phyloP scores from a whole-genome alignment of 2,113 vertebrate genomes.

The Centropristis striata region DNA sequence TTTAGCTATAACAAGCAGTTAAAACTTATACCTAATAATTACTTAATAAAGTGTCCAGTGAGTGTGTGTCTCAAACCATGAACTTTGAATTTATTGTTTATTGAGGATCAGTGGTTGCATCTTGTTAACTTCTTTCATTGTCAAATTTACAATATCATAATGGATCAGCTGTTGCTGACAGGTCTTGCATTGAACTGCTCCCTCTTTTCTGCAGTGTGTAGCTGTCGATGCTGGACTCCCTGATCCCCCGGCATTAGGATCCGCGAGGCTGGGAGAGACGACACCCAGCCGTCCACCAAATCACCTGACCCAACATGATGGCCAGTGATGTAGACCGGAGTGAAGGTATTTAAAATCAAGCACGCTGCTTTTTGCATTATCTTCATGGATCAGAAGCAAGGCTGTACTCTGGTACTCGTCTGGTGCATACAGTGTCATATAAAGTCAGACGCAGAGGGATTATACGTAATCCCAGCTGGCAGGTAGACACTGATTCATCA shows the following conservation, averaged over 20 bases:
- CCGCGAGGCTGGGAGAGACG: slow-evolving; percentile 36
- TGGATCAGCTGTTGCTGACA: too few species aligned
- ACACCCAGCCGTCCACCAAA: background rate
- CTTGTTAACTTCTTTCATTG: too few species aligned
- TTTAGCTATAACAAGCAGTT: too few species aligned
- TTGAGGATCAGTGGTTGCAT: too few species aligned
- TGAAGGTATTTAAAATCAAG: slow-evolving; percentile 50
- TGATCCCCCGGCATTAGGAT: slow-evolving; percentile 24
- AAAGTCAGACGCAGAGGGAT: slow-evolving; percentile 21
- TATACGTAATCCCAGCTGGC: slow-evolving; percentile 37
- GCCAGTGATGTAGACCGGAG: slow-evolving; percentile 66
- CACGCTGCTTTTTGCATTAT: background rate
- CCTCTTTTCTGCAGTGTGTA: background rate
- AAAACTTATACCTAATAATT: too few species aligned
- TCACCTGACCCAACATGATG: slow-evolving; percentile 54
- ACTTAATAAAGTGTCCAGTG: too few species aligned
- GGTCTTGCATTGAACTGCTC: too few species aligned
- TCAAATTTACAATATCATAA: too few species aligned
- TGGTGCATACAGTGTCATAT: background rate
- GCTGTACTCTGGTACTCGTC: background rate
- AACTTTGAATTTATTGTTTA: too few species aligned
- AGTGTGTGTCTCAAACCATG: too few species aligned
- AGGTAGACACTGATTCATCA: slow-evolving; percentile 48
- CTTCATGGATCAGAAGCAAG: background rate
- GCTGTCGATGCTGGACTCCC: slow-evolving; percentile 39